Percentiles rank a stretch among this genome's conserved stretches.
Conservation (phyloP, 2,888 invertebrate species). For the Artemia sp. region DNA sequence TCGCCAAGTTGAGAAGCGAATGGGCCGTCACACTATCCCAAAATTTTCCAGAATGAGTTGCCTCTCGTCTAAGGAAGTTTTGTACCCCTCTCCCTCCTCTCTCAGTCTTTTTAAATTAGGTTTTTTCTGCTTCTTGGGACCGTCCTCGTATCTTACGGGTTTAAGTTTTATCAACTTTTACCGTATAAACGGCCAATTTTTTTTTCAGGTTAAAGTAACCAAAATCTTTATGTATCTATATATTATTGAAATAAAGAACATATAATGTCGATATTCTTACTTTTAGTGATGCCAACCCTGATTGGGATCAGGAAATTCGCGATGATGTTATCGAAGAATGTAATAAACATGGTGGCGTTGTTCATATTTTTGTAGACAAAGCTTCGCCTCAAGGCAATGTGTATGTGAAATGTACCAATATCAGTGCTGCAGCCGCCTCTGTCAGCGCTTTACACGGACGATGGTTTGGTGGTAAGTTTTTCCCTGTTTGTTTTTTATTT, state of each 20-base stretch:
- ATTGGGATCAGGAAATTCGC: slow-evolving; percentile 79
- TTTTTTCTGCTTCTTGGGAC: no score
- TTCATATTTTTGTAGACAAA: slow-evolving; percentile 88
- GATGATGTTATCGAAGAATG: slow-evolving; percentile 98
- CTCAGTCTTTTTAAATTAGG: no score
- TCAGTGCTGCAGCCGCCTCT: slow-evolving; percentile 85
- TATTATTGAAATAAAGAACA: slow-evolving; percentile 4
- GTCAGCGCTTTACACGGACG: slow-evolving; percentile 92
- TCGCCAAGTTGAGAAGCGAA: no score
- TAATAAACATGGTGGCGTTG: slow-evolving; percentile 86
- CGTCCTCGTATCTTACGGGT: no score
- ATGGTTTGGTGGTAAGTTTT: slow-evolving; percentile 66
- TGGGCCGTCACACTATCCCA: no score
- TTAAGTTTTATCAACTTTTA: no score
- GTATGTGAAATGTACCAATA: slow-evolving; percentile 94
- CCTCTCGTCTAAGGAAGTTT: no score
- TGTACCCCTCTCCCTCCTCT: no score
- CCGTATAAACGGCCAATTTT: no score
- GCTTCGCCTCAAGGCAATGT: slow-evolving; percentile 88
- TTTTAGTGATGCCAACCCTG: slow-evolving; percentile 51
- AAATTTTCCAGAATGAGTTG: no score
- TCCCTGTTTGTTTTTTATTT: not conserved
- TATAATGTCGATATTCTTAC: slow-evolving; percentile 23
- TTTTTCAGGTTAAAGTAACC: no score
- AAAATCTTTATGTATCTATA: not conserved